A percentile compares a stretch with the other conserved stretches of the same genome.
phyloP scores from a whole-genome alignment of 1,140 invertebrate species.

The Ooceraea biroi region DNA sequence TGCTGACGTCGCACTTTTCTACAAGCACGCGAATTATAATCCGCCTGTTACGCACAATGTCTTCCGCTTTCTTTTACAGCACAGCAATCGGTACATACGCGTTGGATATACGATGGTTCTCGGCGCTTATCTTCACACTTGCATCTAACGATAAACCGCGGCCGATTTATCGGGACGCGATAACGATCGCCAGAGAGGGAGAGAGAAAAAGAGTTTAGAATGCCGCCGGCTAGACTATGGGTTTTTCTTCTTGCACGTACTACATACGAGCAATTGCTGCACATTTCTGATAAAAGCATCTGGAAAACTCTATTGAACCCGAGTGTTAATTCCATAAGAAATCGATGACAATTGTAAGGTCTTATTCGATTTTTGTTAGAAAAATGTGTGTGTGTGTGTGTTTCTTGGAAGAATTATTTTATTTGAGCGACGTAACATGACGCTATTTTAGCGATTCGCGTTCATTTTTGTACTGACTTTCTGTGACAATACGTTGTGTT shows the following conservation, averaged over 20 bases:
- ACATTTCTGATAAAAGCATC: constrained; percentile 62
- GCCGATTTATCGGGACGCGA: constrained; percentile 75
- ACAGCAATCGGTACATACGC: constrained; percentile 26
- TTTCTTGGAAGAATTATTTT: too few relatives aligned
- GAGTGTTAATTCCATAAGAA: neutral
- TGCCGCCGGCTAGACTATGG: constrained; percentile 69
- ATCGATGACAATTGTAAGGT: neutral
- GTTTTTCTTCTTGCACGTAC: constrained; percentile 62
- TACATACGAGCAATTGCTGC: constrained; percentile 19
- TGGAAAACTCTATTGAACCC: constrained; percentile 13
- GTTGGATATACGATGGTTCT: constrained; percentile 32
- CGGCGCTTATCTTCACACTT: constrained; percentile 59
- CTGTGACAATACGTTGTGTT: constrained; percentile 1
- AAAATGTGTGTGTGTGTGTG: too few relatives aligned
- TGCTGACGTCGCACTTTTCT: constrained; percentile 21
- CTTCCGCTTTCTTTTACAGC: constrained; percentile 65
- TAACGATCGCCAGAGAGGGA: constrained; percentile 67
- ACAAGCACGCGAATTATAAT: constrained; percentile 26
- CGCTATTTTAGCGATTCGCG: neutral
- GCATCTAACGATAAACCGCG: constrained; percentile 73
- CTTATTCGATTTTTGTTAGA: neutral
- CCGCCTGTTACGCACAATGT: constrained; percentile 54
- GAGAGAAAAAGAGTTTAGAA: constrained; percentile 64
- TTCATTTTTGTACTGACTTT: constrained; percentile 18
- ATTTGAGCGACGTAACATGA: too few relatives aligned